phyloP scores from a whole-genome alignment of 2,888 invertebrate genomes.

The Trissoscelio sp. region DNA sequence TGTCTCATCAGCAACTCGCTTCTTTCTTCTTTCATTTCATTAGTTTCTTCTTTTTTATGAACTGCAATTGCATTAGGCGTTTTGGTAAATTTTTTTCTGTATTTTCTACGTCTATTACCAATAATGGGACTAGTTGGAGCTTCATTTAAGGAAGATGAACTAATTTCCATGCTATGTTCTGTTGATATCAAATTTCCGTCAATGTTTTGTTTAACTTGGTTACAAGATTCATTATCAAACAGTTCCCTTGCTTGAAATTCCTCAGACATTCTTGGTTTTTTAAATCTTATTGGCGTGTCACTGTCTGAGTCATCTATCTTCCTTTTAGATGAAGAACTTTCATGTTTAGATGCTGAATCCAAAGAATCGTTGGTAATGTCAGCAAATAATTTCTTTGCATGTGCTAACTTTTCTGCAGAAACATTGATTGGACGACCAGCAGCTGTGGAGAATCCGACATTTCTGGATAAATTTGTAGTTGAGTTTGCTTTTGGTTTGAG shows the following conservation, averaged over 20 bases:
- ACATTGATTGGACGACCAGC: slow-evolving; percentile 74
- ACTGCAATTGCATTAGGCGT: slow-evolving; percentile 21
- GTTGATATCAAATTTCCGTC: slow-evolving; percentile 70
- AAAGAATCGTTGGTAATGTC: background rate
- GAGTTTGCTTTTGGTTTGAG: background rate
- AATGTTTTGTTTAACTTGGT: slow-evolving; percentile 74
- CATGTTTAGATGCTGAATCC: background rate
- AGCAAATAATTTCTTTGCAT: slow-evolving; percentile 52
- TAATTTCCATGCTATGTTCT: slow-evolving; percentile 24
- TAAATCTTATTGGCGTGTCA: slow-evolving; percentile 72
- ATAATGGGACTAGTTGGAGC: slow-evolving; percentile 58
- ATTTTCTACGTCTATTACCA: slow-evolving; percentile 30
- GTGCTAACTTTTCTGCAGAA: slow-evolving; percentile 69
- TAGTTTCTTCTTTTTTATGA: background rate
- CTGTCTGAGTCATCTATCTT: slow-evolving; percentile 72
- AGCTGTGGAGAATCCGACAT: slow-evolving; percentile 78
- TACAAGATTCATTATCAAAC: slow-evolving; percentile 70
- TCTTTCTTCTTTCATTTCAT: background rate
- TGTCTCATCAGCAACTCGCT: too few relatives aligned
- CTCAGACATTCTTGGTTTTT: slow-evolving; percentile 73
- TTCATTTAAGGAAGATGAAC: slow-evolving; percentile 13
- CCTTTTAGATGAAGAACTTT: slow-evolving; percentile 27
- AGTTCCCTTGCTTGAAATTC: slow-evolving; percentile 74
- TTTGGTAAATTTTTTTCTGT: slow-evolving; percentile 36
- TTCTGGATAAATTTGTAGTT: background rate